A percentile compares a stretch with the other conserved stretches of the same genome.
These are phyloP conservation scores for Rhabdophis nuchalis DNA, from an alignment of 2,797 vertebrate genomes.

Conservation along the genomic window DNA sequence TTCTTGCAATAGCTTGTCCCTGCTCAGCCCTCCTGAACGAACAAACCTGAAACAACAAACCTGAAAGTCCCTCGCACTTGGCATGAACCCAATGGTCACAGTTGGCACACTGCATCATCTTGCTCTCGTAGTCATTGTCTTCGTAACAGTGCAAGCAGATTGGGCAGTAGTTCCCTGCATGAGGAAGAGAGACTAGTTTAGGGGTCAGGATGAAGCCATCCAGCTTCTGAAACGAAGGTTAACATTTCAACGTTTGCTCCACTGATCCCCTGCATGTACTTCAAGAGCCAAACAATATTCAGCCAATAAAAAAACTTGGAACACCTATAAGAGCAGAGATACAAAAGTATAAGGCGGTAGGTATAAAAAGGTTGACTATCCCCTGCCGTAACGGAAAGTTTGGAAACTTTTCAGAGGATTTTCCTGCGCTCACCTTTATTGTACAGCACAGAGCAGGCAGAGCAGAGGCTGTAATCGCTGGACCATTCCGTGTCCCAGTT, in stretches of 20 bases:
- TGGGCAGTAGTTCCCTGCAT: conserved; percentile 88
- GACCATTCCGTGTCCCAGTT: conserved; percentile 87
- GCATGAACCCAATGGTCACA: conserved; percentile 94
- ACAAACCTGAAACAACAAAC: conserved; percentile 84
- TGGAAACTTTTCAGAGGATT: background rate
- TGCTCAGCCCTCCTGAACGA: background rate
- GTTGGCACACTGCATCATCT: conserved; percentile 92
- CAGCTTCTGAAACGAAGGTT: background rate
- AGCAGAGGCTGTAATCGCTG: conserved; percentile 85
- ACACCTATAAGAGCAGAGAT: background rate
- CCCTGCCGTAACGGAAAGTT: background rate
- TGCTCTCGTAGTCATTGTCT: conserved; percentile 91
- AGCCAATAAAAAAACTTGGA: background rate
- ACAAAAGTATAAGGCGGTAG: too few relatives aligned
- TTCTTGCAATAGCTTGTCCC: background rate
- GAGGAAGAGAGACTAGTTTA: background rate
- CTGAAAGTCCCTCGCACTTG: conserved; percentile 89
- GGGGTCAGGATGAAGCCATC: too few relatives aligned
- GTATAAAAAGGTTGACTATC: too few relatives aligned
- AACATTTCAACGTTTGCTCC: background rate
- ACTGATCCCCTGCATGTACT: background rate
- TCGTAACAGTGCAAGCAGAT: conserved; percentile 94
- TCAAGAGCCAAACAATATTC: background rate
- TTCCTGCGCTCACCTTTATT: conserved; percentile 78
- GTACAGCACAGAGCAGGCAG: conserved; percentile 83